Evolutionary conservation across 2,113 vertebrate genomes (phyloP), one percentile per base, ranked within the genome.

Genomic region (Lates calcarifer): DNA sequence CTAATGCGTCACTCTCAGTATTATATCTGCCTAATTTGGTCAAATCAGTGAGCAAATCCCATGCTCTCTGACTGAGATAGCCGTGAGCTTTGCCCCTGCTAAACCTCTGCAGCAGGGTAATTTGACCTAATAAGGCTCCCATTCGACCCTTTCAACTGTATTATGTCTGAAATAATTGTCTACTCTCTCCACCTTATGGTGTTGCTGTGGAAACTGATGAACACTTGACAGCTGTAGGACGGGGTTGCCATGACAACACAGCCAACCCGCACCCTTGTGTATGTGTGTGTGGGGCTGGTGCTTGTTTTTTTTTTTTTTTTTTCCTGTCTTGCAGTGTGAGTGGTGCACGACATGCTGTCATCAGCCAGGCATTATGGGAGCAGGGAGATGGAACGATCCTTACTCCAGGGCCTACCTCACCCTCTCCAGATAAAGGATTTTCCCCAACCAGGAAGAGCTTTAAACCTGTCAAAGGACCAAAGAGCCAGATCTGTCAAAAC

Each of bases 151-250:
- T 86, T 92, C 90, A 90, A 84, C 84, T 89, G 79, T 83, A 88
- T 92, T 91, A 90, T 90, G 90, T 90, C 87, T 85, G 81, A 89
- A 94, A 92, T 92, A 90, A 94, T 90, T 82, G 88, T 93, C n/a
- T n/a, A n/a, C n/a, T n/a, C 89, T 84, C 87, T 82, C 86, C 71
- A 88, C 89, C 87, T 87, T 87, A 89, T 87, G 75, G 82, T 72
- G 94, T 95, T 95, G 90, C 95, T 92, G 92, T 95, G 94, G 95
- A 94, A 94, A 95, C 94, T 92, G 92, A 93, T 90, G 89, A 93
- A 90, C 89, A 92, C 91, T 92, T 92, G 91, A 94, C 89, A 94
- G 93, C 89, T 94, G 91, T 87, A 84, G 89, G 87, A 91, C 20
- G 33, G 62, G 28, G 93, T 94, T 95, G 84, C 92, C 89, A 88